These are phyloP conservation scores for Sceliomorpha sp. DNA, from an alignment of 2,888 invertebrate species.

Conservation along the genomic window DNA sequence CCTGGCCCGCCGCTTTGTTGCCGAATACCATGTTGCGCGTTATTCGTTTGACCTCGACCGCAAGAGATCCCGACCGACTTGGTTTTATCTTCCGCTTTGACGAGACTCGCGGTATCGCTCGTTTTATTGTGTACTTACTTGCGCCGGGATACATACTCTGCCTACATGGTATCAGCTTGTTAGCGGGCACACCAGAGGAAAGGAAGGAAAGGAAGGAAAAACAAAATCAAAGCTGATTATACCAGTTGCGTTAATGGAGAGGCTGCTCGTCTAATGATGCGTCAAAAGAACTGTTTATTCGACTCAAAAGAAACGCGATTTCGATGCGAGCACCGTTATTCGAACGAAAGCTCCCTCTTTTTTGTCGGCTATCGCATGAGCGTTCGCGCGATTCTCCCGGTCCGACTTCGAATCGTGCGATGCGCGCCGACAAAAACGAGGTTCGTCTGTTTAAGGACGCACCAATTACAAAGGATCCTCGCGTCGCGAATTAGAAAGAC, in stretches of 20 bases:
- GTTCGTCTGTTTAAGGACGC: constrained; percentile 41
- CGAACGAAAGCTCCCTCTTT: too few species aligned
- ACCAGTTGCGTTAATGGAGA: constrained; percentile 1
- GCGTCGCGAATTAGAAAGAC: constrained; percentile 36
- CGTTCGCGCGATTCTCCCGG: too few species aligned
- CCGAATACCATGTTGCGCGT: constrained; percentile 57
- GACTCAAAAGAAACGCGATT: constrained; percentile 21
- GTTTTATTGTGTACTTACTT: constrained; percentile 14
- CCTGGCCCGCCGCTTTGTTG: constrained; percentile 51
- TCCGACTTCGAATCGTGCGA: constrained; percentile 39
- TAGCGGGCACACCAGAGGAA: neutral
- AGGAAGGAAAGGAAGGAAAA: neutral
- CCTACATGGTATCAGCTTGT: constrained; percentile 12
- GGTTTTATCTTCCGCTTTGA: constrained; percentile 35
- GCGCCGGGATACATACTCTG: neutral
- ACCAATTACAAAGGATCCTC: constrained; percentile 48
- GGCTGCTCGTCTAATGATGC: constrained; percentile 4
- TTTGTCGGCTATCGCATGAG: too few species aligned
- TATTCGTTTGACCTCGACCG: constrained; percentile 38
- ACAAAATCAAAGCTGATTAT: constrained; percentile 3
- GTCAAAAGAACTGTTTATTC: constrained; percentile 24
- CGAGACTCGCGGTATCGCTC: constrained; percentile 13
- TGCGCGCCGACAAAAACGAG: constrained; percentile 14
- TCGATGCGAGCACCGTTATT: constrained; percentile 31
- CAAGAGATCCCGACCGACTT: constrained; percentile 32